phyloP scores from a whole-genome alignment of 30 jellyfish, hydroid and myxozoan genomes.

The Cassiopea andromeda region DNA sequence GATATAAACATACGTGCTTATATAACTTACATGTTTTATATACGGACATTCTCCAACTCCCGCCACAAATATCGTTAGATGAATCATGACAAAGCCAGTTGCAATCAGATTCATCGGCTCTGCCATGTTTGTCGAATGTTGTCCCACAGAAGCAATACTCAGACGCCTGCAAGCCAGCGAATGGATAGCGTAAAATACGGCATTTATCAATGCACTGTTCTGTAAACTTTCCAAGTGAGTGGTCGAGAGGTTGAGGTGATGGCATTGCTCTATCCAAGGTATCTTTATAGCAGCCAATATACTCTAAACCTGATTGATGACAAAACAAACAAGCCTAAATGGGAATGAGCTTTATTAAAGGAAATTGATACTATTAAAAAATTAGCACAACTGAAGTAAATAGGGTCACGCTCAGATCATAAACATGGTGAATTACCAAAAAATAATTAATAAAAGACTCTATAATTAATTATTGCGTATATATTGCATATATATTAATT shows the following conservation, averaged over 20 bases:
- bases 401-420: no score
- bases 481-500: no score
- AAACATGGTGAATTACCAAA: no score
- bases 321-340: neutral
- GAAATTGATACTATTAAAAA: no score
- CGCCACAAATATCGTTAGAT: neutral
- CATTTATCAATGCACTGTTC: constrained; percentile 4
- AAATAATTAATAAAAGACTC: no score
- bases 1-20: no score
- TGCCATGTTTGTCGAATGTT: neutral
- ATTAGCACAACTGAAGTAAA: no score
- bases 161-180: neutral
- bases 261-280: neutral
- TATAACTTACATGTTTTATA: neutral
- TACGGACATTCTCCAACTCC: neutral
- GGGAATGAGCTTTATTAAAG: no score
- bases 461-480: no score
- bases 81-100: neutral
- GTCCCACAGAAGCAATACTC: neutral
- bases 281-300: constrained; percentile 4
- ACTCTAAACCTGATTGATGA: neutral
- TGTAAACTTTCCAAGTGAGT: neutral
- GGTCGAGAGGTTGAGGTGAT: neutral
- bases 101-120: neutral
- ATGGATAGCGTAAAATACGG: neutral